phyloP scores from a whole-genome alignment of 2,113 vertebrate genomes.

The Tetrax tetrax region DNA sequence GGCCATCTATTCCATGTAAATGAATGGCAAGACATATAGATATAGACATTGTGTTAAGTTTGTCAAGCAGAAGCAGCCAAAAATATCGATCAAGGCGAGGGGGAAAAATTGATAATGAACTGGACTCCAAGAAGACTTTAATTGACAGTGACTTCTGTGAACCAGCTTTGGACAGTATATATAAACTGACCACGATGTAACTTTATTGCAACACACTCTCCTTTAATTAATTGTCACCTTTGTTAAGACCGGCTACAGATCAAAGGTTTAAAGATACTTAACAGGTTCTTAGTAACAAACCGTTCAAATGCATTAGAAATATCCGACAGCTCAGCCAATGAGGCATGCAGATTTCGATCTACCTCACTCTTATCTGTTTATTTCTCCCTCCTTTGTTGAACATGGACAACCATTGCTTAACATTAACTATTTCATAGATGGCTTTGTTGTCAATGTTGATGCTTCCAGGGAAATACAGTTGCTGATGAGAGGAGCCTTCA shows the following conservation, averaged over 20 bases:
- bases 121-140: slow-evolving; percentile 71
- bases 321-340: slow-evolving; percentile 61
- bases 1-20: slow-evolving; percentile 69
- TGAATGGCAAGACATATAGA: slow-evolving; percentile 68
- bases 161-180: slow-evolving; percentile 65
- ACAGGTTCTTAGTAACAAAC: slow-evolving; percentile 71
- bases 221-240: slow-evolving; percentile 82
- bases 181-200: slow-evolving; percentile 71
- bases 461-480: not conserved
- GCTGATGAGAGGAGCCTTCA: rapidly evolving
- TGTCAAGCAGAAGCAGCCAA: slow-evolving; percentile 68
- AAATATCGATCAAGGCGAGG: slow-evolving; percentile 75
- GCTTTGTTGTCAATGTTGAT: not conserved
- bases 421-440: slow-evolving; percentile 30
- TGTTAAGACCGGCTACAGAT: slow-evolving; percentile 76
- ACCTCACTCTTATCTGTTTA: slow-evolving; percentile 54
- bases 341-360: slow-evolving; percentile 68
- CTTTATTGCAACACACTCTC: slow-evolving; percentile 72
- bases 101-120: slow-evolving; percentile 72
- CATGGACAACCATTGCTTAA: slow-evolving; percentile 12
- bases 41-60: slow-evolving; percentile 71
- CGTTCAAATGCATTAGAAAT: slow-evolving; percentile 69
- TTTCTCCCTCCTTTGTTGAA: slow-evolving; percentile 64
- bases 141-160: slow-evolving; percentile 76
- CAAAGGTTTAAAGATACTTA: slow-evolving; percentile 76